These are phyloP conservation scores for Macroglossus sobrinus DNA, from an alignment of 2,113 vertebrate genomes.

Conservation along the genomic window DNA sequence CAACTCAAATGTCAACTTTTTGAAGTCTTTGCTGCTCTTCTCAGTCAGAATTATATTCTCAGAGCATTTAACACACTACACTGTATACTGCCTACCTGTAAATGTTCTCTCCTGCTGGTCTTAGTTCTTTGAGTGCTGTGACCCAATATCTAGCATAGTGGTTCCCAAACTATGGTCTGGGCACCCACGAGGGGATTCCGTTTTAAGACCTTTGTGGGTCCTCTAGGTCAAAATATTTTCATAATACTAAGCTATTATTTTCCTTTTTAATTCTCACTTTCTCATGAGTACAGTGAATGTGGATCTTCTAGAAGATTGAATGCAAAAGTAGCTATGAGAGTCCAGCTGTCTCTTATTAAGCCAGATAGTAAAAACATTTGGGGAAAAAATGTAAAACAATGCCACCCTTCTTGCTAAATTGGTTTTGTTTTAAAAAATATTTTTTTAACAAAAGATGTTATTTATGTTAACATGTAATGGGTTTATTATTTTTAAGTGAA, in stretches of 20 bases:
- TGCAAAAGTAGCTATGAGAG: not conserved
- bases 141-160: not conserved
- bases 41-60: not conserved
- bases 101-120: not conserved
- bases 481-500: not conserved
- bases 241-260: not conserved
- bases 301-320: not conserved
- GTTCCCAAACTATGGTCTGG: not conserved
- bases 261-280: not conserved
- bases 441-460: not conserved
- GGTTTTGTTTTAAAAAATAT: not conserved
- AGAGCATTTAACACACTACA: not conserved
- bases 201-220: not conserved
- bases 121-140: not conserved
- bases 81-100: not conserved
- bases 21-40: not conserved
- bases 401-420: not conserved
- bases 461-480: not conserved
- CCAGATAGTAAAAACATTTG: not conserved
- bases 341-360: not conserved
- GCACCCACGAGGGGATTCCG: not conserved
- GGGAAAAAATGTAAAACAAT: not conserved
- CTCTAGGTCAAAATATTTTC: slow-evolving; percentile 1
- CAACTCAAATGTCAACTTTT: not conserved
- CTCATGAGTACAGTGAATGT: not conserved